Evolutionary conservation across 1,140 invertebrate genomes (phyloP).

Genomic region (Drosophila watanabei): DNA sequence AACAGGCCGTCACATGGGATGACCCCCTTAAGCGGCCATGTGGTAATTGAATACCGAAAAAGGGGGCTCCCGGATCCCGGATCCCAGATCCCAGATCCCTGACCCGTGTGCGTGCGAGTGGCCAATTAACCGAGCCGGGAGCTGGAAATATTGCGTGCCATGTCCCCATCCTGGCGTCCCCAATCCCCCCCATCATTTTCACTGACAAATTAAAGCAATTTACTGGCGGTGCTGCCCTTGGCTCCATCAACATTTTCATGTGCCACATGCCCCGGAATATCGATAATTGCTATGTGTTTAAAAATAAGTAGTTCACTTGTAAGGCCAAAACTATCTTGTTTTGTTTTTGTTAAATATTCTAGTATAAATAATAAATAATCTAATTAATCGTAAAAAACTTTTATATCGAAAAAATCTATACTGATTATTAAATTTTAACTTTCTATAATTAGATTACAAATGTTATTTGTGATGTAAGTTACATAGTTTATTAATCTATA

Average conservation of each 20-base stretch:
- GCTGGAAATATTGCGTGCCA: slow-evolving; percentile 58
- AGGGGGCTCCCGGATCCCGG: slow-evolving; percentile 11
- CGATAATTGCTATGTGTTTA: slow-evolving; percentile 34
- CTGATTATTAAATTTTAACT: no score
- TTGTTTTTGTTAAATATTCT: background rate
- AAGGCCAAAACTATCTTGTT: background rate
- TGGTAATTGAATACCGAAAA: slow-evolving; percentile 78
- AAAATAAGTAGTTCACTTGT: slow-evolving; percentile 34
- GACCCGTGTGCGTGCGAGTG: slow-evolving; percentile 62
- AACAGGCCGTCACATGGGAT: no score
- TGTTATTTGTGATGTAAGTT: background rate
- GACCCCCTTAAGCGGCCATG: slow-evolving; percentile 40
- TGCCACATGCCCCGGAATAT: slow-evolving; percentile 28
- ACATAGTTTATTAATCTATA: background rate
- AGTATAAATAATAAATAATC: background rate
- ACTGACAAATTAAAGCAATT: slow-evolving; percentile 72
- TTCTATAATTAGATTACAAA: background rate
- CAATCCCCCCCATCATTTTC: slow-evolving; percentile 27
- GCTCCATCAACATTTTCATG: slow-evolving; percentile 15
- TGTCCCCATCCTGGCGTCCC: slow-evolving; percentile 39
- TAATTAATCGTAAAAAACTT: background rate
- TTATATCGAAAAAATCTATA: background rate
- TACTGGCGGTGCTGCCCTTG: slow-evolving; percentile 45
- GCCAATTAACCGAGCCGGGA: slow-evolving; percentile 61
- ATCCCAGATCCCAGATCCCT: background rate